Percentiles rank a stretch among this genome's conserved stretches.
phyloP scores from a whole-genome alignment of 2,797 vertebrate genomes.

The Kryptolebias ocellatus region DNA sequence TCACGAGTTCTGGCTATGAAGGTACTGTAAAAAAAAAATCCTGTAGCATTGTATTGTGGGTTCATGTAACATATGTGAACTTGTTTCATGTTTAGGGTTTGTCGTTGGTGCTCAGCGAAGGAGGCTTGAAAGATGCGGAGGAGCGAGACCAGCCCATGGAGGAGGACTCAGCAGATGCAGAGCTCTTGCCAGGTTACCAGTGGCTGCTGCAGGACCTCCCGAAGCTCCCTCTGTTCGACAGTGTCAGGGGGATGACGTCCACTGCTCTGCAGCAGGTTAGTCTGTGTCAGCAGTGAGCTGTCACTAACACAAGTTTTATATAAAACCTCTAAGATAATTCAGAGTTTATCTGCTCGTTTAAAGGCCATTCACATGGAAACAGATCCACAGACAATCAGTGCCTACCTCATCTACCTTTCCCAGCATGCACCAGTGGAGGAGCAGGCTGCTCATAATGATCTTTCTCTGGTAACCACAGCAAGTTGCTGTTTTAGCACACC shows the following conservation, averaged over 20 bases:
- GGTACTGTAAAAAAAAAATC: slow-evolving; percentile 70
- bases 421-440: slow-evolving; percentile 96
- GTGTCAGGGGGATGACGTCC: slow-evolving; percentile 90
- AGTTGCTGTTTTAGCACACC: neutral
- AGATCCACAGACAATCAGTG: slow-evolving; percentile 95
- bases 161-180: slow-evolving; percentile 88
- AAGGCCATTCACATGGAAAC: slow-evolving; percentile 99
- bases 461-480: slow-evolving; percentile 88
- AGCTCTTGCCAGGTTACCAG: slow-evolving; percentile 91
- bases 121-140: slow-evolving; percentile 89
- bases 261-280: slow-evolving; percentile 94
- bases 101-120: slow-evolving; percentile 93
- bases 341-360: slow-evolving; percentile 11
- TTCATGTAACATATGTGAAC: neutral
- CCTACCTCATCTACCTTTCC: slow-evolving; percentile 97
- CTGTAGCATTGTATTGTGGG: neutral
- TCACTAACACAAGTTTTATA: neutral
- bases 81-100: slow-evolving; percentile 82
- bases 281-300: neutral
- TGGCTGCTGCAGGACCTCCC: slow-evolving; percentile 96
- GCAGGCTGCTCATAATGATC: slow-evolving; percentile 93
- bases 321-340: neutral
- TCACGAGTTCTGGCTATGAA: slow-evolving; percentile 96
- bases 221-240: slow-evolving; percentile 92
- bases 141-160: slow-evolving; percentile 94